Base-by-base conservation (phyloP, 2,888 invertebrate species). In the Tridacna gigas region DNA sequence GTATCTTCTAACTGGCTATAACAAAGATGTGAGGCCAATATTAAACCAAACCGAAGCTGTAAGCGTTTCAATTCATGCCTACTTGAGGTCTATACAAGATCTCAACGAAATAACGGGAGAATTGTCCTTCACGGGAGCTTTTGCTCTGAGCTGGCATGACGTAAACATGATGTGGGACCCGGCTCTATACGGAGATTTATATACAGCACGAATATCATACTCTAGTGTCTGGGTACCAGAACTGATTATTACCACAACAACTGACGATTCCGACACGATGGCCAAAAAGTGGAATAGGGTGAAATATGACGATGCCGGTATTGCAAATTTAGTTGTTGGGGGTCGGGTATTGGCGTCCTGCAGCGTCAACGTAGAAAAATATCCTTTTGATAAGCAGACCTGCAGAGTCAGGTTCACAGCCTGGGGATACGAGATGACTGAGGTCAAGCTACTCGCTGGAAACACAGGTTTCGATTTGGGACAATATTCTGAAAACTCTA, bases 61-160 rank as follows among this genome's bases (percentile, higher is more conserved):
- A 5, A 7, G 1, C 7, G 67, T 67, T 18, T 0, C n/a, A 3
- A 20, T 67, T 4, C 2, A 11, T 67, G 13, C 45, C 13, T 67
- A 45, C n/a, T 2, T 67, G 20, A 37, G 67, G n/a, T 67, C 67
- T 20, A 67, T 67, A 45, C 67, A 67, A n/a, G 67, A 67, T 37
- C 67, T 67, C 11, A n/a, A 67, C 18, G 67, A 67, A 67, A 67
- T 67, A n/a, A 67, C 67, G 18, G 67, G 67, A 37, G 67, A 67
- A 20, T 67, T 67, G 20, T 45, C 37, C 15, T 67, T 45, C 28
- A 67, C 37, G 3, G 67, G 67, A n/a, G 67, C 67, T 20, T n/a
- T 67, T 18, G 20, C 45, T 4, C 0, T 67, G 12, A 3, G n/a
- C 0, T 67, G 67, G 67, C 15, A 67, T 5, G 67, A 67, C 22